Base-by-base conservation (phyloP, 2,113 vertebrate genomes). In the Platycercus adscitus region DNA sequence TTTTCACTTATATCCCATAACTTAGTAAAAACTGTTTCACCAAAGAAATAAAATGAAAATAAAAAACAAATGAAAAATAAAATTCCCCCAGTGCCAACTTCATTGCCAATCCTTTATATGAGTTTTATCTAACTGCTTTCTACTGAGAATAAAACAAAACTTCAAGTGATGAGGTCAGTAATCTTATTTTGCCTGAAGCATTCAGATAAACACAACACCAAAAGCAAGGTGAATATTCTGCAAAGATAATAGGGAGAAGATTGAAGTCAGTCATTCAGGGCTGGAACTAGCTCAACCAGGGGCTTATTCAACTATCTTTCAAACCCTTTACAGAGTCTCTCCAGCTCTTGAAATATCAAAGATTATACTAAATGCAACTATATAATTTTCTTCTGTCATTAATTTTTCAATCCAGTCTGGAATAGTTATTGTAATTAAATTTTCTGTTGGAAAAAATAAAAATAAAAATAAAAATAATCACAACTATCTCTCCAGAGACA, bases 361-460 rank as follows among this genome's bases (percentile, higher is more conserved):
- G 58, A 77, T 70, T 37, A 35, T 50, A 83, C n/a, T 85, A 89
- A 89, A 92, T 70, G 70, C 37, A 26, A 76, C 70, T 56, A 66
- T 39, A 35, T 53, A 17, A 28, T 81, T 93, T 92, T 84, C 39
- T 81, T 25, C 41, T 75, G 31, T 65, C 76, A 79, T 89, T 93
- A 91, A 56, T 94, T 89, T 96, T 96, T 96, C 68, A 85, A 52
- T 90, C 63, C 89, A 72, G 50, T 43, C 65, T 89, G 63, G 66
- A 91, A 91, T 82, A 89, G 33, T 78, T n/a, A 65, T 41, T 86
- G 41, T 93, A 95, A 95, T 91, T 91, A 91, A 91, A 71, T 83
- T 95, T 95, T 86, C 73, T 93, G 49, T 72, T 49, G 88, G 93
- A 95, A n/a, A n/a, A n/a, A n/a, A n/a, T n/a, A 96, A 49, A 55